phyloP scores from a whole-genome alignment of 2,888 invertebrate genomes.

The Clepsis dumicolana region DNA sequence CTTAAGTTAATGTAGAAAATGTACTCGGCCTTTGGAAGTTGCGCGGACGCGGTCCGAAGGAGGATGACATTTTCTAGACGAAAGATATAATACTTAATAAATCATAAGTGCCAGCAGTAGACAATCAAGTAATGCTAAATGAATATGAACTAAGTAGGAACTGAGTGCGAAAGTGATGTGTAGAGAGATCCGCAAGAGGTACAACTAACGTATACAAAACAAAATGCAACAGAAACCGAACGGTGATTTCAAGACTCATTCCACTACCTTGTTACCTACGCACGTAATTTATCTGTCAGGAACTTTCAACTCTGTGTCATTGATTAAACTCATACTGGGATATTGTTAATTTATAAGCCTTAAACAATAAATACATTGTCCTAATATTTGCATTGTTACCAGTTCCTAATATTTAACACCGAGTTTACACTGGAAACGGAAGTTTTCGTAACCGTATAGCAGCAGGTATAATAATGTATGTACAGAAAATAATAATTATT shows the following conservation, averaged over 20 bases:
- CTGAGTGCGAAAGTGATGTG: constrained; percentile 81
- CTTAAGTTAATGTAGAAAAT: constrained; percentile 61
- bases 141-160: constrained; percentile 83
- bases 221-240: constrained; percentile 75
- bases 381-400: constrained; percentile 38
- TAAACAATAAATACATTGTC: constrained; percentile 43
- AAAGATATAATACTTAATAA: constrained; percentile 48
- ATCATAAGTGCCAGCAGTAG: constrained; percentile 55
- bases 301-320: constrained; percentile 53
- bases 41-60: constrained; percentile 59
- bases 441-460: constrained; percentile 16
- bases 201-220: constrained; percentile 69
- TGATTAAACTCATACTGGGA: constrained; percentile 44
- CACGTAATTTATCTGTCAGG: constrained; percentile 54
- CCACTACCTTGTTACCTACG: constrained; percentile 29
- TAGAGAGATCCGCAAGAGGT: constrained; percentile 72
- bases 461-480: constrained; percentile 32
- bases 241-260: constrained; percentile 43
- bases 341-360: constrained; percentile 39
- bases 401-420: constrained; percentile 33
- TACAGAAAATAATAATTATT: constrained; percentile 41
- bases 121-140: constrained; percentile 72
- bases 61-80: constrained; percentile 73
- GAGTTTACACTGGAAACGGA: constrained; percentile 39
- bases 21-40: constrained; percentile 60